phyloP scores from a whole-genome alignment of 2,888 invertebrate species.

The Chalcosyrphus nemorum region DNA sequence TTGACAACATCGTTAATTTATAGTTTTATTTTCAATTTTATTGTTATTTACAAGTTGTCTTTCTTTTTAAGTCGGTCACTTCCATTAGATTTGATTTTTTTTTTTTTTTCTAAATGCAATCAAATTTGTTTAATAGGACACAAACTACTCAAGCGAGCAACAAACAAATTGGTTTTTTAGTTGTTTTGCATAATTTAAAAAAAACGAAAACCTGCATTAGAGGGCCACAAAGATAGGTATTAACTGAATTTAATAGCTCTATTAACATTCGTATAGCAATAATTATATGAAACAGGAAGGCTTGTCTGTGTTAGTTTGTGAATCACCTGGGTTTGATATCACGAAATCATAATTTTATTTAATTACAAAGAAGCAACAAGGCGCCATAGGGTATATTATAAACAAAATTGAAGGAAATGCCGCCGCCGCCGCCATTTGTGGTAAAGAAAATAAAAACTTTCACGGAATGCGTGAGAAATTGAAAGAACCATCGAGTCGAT shows the following conservation, averaged over 20 bases:
- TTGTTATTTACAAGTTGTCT: slow-evolving; percentile 21
- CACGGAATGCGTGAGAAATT: slow-evolving; percentile 29
- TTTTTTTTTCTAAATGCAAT: slow-evolving; percentile 37
- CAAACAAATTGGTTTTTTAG: slow-evolving; percentile 27
- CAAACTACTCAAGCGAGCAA: slow-evolving; percentile 8
- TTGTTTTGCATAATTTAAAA: slow-evolving; percentile 45
- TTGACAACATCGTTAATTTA: slow-evolving; percentile 25
- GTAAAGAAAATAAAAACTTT: neutral
- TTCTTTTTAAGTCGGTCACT: neutral
- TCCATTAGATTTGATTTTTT: slow-evolving; percentile 4
- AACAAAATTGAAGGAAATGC: slow-evolving; percentile 26
- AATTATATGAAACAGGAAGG: slow-evolving; percentile 19
- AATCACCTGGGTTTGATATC: slow-evolving; percentile 54
- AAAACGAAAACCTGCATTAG: slow-evolving; percentile 25
- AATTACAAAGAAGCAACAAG: slow-evolving; percentile 70
- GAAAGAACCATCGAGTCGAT: neutral
- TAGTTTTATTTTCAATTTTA: slow-evolving; percentile 7
- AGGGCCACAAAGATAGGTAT: slow-evolving; percentile 24
- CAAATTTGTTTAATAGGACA: slow-evolving; percentile 25
- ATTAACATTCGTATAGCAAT: slow-evolving; percentile 31
- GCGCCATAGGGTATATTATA: slow-evolving; percentile 45
- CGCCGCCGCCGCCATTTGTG: slow-evolving; percentile 20
- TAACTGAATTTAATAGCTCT: slow-evolving; percentile 51
- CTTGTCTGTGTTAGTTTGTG: neutral
- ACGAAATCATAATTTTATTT: slow-evolving; percentile 47